Base-by-base conservation (phyloP, 1,140 invertebrate genomes). In the Brachystomella parvula region DNA sequence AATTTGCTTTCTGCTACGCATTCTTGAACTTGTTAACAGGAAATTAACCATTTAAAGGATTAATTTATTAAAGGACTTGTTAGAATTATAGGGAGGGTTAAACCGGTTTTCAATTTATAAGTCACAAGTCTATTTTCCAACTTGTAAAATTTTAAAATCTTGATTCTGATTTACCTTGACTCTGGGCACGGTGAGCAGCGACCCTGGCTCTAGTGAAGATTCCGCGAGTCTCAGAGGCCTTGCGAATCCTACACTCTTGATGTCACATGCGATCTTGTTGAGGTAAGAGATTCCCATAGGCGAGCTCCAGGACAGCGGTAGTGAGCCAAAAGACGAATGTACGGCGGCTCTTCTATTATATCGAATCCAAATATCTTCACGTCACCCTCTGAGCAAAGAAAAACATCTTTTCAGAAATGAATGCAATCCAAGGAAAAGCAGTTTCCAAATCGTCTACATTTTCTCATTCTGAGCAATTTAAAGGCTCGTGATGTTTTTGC, bases 291-390 rank as follows among this genome's bases (percentile, higher is more conserved):
- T 81, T 19, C 89, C 89, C n/a, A n/a, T 80, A 91, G 90, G 78
- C 95, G 92, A 68, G 92, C 81, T 58, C 84, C 84, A 47, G 85
- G 81, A 76, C 87, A 87, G 60, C 90, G 86, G 79, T 93, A 92
- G 78, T 92, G 89, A 65, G 91, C 92, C 66, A 96, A 77, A n/a
- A 88, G 87, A 76, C 90, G 92, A 49, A 95, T 82, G 75, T 89
- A 87, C 1, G 94, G 92, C 49, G 86, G 77, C 77, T 94, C 91
- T 70, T 87, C 84, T 0, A 89, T 89, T 47, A 96, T 89, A 82
- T 96, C 94, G 79, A 89, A 94, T 61, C 89, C 88, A 77, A 90
- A 91, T 72, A 96, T 90, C 2, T 89, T 92, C 0, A 88, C 89
- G 77, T 97, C 93, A 9, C 93, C 92, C 89, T 94, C 75, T 63